A percentile compares a stretch with the other conserved stretches of the same genome.
phyloP scores from a whole-genome alignment of 2,888 invertebrate species.

The Drosophila yooni region DNA sequence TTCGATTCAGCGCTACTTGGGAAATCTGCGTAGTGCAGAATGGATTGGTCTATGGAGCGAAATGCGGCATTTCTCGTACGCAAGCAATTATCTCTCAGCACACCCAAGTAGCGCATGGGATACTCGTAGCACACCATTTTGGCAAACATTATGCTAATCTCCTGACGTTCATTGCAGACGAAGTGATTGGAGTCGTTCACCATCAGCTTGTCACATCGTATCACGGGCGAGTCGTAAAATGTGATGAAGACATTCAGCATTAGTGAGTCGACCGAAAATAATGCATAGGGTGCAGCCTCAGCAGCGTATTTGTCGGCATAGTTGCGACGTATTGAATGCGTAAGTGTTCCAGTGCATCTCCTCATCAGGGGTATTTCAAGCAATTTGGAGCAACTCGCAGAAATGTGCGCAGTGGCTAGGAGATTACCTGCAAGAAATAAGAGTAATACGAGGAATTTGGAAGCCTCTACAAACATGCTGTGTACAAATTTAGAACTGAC shows the following conservation, averaged over 20 bases:
- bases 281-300: neutral
- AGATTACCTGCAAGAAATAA: neutral
- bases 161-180: neutral
- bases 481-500: constrained; percentile 10
- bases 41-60: constrained; percentile 9
- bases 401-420: neutral
- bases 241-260: constrained; percentile 26
- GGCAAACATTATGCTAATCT: constrained; percentile 4
- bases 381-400: constrained; percentile 11
- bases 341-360: constrained; percentile 11
- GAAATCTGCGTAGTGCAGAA: constrained; percentile 25
- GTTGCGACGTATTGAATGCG: neutral
- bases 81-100: constrained; percentile 26
- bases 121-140: constrained; percentile 23
- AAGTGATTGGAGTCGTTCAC: constrained; percentile 15
- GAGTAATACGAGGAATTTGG: constrained; percentile 13
- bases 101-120: constrained; percentile 30
- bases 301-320: constrained; percentile 7
- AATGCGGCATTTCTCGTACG: neutral
- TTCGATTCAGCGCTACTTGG: neutral
- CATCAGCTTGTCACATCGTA: constrained; percentile 7
- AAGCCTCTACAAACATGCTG: constrained; percentile 23
- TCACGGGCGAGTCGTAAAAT: constrained; percentile 28
- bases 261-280: constrained; percentile 10
- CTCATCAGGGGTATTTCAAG: neutral